Evolutionary conservation across 2,113 vertebrate genomes (phyloP).

Genomic region (Bettongia penicillata): DNA sequence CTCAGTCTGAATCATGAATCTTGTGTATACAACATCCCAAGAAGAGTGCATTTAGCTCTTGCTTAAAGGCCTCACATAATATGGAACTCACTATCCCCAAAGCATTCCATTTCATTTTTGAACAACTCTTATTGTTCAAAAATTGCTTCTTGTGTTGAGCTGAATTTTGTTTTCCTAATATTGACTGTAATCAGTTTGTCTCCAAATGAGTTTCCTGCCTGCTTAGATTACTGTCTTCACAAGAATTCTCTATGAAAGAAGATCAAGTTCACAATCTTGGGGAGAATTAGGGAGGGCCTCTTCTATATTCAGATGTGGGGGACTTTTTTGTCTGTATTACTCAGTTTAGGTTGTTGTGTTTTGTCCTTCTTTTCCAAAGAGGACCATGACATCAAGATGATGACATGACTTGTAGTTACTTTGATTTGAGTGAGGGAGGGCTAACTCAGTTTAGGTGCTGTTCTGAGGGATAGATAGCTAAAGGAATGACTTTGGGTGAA

Average conservation of each 20-base stretch:
- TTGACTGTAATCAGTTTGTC: conserved; percentile 28
- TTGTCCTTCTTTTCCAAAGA: no score
- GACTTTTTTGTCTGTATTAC: not conserved
- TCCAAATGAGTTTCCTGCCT: not conserved
- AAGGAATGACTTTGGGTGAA: not conserved
- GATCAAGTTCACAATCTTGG: not conserved
- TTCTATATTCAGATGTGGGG: not conserved
- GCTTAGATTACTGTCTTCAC: not conserved
- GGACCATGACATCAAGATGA: no score
- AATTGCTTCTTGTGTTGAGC: not conserved
- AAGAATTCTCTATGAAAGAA: not conserved
- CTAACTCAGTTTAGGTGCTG: not conserved
- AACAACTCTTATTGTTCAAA: not conserved
- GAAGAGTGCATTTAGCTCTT: not conserved
- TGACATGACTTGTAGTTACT: no score
- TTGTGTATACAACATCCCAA: not conserved
- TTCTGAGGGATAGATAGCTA: not conserved
- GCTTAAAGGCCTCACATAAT: not conserved
- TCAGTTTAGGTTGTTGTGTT: not conserved
- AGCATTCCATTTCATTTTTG: not conserved
- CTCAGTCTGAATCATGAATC: not conserved
- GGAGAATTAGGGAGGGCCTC: not conserved
- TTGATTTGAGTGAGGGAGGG: no score
- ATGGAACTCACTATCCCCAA: not conserved
- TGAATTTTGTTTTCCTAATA: not conserved